phyloP scores from a whole-genome alignment of 2,888 invertebrate genomes.

The Athalia circularis region DNA sequence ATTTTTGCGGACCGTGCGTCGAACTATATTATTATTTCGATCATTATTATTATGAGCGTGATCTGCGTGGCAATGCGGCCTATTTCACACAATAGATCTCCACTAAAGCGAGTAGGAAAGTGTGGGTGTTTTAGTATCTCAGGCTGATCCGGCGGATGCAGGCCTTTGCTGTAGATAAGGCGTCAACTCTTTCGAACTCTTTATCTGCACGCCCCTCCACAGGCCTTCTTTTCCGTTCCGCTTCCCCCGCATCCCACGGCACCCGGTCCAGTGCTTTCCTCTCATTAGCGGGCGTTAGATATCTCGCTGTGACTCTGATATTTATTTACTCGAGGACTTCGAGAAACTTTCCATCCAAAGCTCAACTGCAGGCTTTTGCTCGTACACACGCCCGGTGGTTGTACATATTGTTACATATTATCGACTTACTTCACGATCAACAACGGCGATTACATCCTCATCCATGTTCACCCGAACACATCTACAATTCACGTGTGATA shows the following conservation, averaged over 20 bases:
- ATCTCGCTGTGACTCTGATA: slow-evolving; percentile 48
- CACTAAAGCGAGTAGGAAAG: slow-evolving; percentile 65
- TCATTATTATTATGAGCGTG: background rate
- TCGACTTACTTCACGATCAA: no score
- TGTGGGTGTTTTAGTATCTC: slow-evolving; percentile 70
- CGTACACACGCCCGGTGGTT: background rate
- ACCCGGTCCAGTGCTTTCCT: slow-evolving; percentile 54
- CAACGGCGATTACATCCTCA: no score
- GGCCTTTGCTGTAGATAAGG: slow-evolving; percentile 66
- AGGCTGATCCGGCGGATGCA: slow-evolving; percentile 74
- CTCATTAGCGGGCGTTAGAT: slow-evolving; percentile 57
- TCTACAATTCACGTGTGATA: no score
- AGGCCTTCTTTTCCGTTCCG: slow-evolving; percentile 45
- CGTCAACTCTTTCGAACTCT: slow-evolving; percentile 70
- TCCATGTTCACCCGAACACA: no score
- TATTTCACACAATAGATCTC: slow-evolving; percentile 36
- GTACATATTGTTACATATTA: background rate
- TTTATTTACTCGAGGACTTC: slow-evolving; percentile 20
- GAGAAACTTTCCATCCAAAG: slow-evolving; percentile 26
- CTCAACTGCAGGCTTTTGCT: background rate
- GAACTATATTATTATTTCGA: no score
- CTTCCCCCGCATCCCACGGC: slow-evolving; percentile 48
- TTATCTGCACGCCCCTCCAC: slow-evolving; percentile 62
- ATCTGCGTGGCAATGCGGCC: slow-evolving; percentile 11
- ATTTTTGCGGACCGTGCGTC: no score